Evolutionary conservation across 2,888 invertebrate species (phyloP).

Genomic region (Rapana venosa): DNA sequence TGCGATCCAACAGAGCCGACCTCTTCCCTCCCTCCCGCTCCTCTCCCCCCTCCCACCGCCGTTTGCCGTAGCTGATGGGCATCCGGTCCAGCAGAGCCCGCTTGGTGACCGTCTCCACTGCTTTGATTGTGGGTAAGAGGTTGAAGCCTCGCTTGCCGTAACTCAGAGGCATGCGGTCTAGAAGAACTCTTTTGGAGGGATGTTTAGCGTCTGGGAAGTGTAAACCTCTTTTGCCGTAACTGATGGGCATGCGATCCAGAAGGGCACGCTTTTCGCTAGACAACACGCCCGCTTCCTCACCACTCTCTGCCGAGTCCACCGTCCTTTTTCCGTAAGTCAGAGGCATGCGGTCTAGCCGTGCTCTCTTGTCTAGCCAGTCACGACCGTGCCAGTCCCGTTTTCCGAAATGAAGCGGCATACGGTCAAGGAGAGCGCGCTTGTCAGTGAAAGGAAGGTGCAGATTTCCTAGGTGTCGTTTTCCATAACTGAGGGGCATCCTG

Average conservation of each 20-base stretch:
- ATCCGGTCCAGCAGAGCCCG: slow-evolving; percentile 22
- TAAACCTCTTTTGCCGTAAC: slow-evolving; percentile 9
- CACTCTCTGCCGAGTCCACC: not conserved
- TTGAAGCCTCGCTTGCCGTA: slow-evolving; percentile 18
- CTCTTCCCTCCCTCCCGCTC: slow-evolving; percentile 1
- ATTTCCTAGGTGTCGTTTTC: not conserved
- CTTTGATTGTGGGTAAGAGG: not conserved
- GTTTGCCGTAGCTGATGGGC: slow-evolving; percentile 35
- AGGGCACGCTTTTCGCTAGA: not conserved
- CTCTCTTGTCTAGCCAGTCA: not conserved
- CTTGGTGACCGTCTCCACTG: not conserved
- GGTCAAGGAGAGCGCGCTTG: slow-evolving; percentile 13
- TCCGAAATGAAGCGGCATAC: slow-evolving; percentile 31
- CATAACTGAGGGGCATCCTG: slow-evolving; percentile 33
- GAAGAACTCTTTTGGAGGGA: not conserved
- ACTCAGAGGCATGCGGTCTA: slow-evolving; percentile 30
- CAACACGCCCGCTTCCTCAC: not conserved
- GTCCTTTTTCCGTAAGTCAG: not conserved
- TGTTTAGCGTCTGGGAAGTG: not conserved
- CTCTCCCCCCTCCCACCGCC: not conserved
- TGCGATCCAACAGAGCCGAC: slow-evolving; percentile 29
- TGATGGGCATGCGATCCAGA: slow-evolving; percentile 9
- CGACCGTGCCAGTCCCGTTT: not conserved
- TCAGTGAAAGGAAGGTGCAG: not conserved
- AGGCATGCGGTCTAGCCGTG: slow-evolving; percentile 7